Percentiles rank a stretch among this genome's conserved stretches.
These are phyloP conservation scores for Siphlonurus alternatus DNA, from an alignment of 2,888 invertebrate species.

Conservation along the genomic window DNA sequence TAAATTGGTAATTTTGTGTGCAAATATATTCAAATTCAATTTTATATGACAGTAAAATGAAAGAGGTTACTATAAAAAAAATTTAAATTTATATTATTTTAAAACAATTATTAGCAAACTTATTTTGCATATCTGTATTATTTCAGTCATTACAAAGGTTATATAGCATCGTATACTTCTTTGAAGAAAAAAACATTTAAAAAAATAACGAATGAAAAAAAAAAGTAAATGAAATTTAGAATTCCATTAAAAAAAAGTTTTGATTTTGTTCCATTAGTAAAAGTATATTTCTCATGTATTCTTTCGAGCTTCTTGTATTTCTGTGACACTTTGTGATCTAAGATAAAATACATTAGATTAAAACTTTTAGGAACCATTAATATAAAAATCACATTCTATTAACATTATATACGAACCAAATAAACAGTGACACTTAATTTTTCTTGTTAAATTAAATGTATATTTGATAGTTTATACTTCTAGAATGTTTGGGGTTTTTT, in stretches of 20 bases:
- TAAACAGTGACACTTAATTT: background rate
- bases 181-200: background rate
- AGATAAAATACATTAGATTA: background rate
- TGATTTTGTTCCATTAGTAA: too few species aligned
- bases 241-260: too few species aligned
- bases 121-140: background rate
- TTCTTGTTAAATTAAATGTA: background rate
- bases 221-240: too few species aligned
- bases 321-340: too few species aligned
- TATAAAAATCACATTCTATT: background rate
- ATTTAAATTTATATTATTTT: background rate
- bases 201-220: too few species aligned
- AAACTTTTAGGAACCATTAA: background rate
- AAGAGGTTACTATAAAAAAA: background rate
- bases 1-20: background rate
- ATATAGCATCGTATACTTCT: too few species aligned
- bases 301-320: too few species aligned
- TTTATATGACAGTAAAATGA: background rate
- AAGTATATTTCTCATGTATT: too few species aligned
- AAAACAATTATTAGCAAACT: background rate
- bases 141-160: too few species aligned
- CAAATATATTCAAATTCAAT: background rate
- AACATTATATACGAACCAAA: background rate
- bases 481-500: too few species aligned
- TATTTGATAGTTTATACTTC: background rate